Conservation (phyloP, 2,888 invertebrate species). For the Orthonevra nobilis region DNA sequence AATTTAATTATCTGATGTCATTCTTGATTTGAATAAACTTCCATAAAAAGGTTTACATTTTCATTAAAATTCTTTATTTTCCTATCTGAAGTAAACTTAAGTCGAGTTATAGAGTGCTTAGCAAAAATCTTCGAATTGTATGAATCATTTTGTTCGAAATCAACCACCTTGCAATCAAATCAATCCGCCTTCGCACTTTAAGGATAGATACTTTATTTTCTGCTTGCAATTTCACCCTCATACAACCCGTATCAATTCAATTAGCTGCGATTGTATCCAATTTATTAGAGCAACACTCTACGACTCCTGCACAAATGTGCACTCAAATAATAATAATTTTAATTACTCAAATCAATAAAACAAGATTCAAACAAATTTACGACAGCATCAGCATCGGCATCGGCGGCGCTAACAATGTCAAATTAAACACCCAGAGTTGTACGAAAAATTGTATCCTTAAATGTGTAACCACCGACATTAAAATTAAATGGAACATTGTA, state of each 20-base stretch:
- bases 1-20: no score
- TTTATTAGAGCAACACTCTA: slow-evolving; percentile 44
- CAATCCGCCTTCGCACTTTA: no score
- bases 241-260: slow-evolving; percentile 38
- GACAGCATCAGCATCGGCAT: slow-evolving; percentile 8
- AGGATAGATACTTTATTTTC: no score
- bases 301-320: neutral
- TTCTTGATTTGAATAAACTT: no score
- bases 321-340: slow-evolving; percentile 52
- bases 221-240: no score
- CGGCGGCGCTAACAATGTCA: slow-evolving; percentile 50
- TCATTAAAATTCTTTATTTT: no score
- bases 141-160: no score
- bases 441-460: slow-evolving; percentile 48
- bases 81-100: no score
- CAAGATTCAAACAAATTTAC: slow-evolving; percentile 58
- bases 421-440: slow-evolving; percentile 57
- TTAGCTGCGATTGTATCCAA: slow-evolving; percentile 21
- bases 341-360: slow-evolving; percentile 51
- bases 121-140: no score
- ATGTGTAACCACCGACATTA: slow-evolving; percentile 47
- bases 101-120: no score
- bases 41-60: no score
- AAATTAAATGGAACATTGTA: slow-evolving; percentile 68
- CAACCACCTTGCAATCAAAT: no score